Percentiles rank a stretch among this genome's conserved stretches.
These are phyloP conservation scores for Galleria mellonella DNA, from an alignment of 1,140 invertebrate species.

Conservation along the genomic window DNA sequence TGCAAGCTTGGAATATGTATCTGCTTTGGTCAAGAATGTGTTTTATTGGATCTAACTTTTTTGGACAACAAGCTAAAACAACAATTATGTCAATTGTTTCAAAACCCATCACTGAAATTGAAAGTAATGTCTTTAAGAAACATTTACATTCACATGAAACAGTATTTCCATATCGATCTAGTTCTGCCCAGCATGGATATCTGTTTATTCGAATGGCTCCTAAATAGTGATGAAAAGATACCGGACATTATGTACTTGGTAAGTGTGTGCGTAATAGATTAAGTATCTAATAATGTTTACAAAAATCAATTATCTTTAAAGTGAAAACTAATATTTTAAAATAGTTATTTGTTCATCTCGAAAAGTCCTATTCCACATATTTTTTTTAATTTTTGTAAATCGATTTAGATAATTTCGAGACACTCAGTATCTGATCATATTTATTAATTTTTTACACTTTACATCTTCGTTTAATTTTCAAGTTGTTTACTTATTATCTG, in stretches of 20 bases:
- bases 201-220: slow-evolving; percentile 49
- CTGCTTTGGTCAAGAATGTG: slow-evolving; percentile 24
- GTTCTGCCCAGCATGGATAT: slow-evolving; percentile 27
- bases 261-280: slow-evolving; percentile 18
- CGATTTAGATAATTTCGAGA: too few species aligned
- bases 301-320: too few species aligned
- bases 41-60: slow-evolving; percentile 43
- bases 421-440: too few species aligned
- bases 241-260: slow-evolving; percentile 41
- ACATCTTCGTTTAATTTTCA: too few species aligned
- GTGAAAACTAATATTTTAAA: too few species aligned
- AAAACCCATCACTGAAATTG: slow-evolving; percentile 21
- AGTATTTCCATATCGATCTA: slow-evolving; percentile 25
- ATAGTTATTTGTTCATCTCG: too few species aligned
- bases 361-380: too few species aligned
- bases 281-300: too few species aligned
- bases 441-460: too few species aligned
- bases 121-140: slow-evolving; percentile 34
- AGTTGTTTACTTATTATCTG: too few species aligned
- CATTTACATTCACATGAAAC: slow-evolving; percentile 10
- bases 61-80: slow-evolving; percentile 22
- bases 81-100: slow-evolving; percentile 27
- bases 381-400: too few species aligned
- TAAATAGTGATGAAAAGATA: slow-evolving; percentile 45
- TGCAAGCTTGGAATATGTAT: slow-evolving; percentile 34